Evolutionary conservation across 2,888 invertebrate genomes (phyloP).

Genomic region (Orthosia gothica): DNA sequence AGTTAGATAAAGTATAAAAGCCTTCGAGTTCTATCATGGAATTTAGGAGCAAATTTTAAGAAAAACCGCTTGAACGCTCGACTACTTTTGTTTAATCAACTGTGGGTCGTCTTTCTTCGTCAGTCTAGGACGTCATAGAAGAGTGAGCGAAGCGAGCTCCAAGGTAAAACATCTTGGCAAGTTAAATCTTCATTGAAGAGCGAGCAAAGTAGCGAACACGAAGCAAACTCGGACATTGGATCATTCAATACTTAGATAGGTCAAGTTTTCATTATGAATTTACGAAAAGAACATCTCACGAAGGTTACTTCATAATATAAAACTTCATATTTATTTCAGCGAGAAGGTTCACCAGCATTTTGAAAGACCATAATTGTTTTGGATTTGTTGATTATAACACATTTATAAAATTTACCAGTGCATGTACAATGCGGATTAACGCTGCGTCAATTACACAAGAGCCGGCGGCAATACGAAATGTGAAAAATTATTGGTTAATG

Average conservation of each 20-base stretch:
- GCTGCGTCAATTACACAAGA: conserved; percentile 78
- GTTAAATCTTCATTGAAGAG: neutral
- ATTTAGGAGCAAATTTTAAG: conserved; percentile 26
- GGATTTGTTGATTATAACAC: conserved; percentile 38
- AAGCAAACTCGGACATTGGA: neutral
- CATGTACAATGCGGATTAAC: conserved; percentile 78
- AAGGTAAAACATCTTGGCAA: neutral
- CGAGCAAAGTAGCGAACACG: neutral
- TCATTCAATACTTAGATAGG: neutral
- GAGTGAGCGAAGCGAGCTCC: neutral
- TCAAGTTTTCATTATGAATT: neutral
- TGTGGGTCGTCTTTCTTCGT: neutral
- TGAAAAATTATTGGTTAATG: too few relatives aligned
- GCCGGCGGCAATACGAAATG: conserved; percentile 65
- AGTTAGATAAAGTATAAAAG: conserved; percentile 40
- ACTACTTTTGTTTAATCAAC: conserved; percentile 19
- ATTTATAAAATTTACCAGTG: conserved; percentile 70
- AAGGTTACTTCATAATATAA: neutral
- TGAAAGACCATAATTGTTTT: conserved; percentile 28
- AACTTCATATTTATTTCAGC: neutral
- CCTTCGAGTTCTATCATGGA: conserved; percentile 10
- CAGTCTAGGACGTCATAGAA: neutral
- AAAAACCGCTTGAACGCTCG: conserved; percentile 18
- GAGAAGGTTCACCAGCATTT: neutral
- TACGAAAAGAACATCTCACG: neutral